Percentiles rank a stretch among this genome's conserved stretches.
These are phyloP conservation scores for Neopipo cinnamomea DNA, from an alignment of 2,113 vertebrate genomes.

Conservation along the genomic window DNA sequence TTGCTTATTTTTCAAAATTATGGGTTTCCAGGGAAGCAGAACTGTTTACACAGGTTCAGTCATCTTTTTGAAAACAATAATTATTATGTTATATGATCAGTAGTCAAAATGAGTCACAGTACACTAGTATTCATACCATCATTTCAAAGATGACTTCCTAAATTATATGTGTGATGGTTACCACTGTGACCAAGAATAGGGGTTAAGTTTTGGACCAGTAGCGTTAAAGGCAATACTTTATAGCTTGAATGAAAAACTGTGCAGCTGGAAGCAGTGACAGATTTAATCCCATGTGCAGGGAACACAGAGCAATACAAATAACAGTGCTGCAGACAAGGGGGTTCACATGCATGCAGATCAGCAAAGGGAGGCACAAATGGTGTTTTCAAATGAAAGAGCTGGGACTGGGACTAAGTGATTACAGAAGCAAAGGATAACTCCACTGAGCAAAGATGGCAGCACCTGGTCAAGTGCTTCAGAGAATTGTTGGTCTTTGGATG, in stretches of 20 bases:
- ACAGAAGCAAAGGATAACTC: neutral
- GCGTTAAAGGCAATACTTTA: neutral
- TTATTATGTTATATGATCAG: neutral
- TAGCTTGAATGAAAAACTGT: neutral
- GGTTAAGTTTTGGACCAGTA: neutral
- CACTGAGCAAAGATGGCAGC: neutral
- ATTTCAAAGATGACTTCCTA: neutral
- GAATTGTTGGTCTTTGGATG: neutral
- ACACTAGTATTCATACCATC: neutral
- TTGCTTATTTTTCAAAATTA: neutral
- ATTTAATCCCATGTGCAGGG: neutral
- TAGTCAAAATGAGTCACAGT: neutral
- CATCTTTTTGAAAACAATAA: neutral
- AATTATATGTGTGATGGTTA: neutral
- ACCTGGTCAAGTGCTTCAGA: rapidly evolving
- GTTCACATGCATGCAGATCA: slow-evolving; percentile 35
- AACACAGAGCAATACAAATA: slow-evolving; percentile 10
- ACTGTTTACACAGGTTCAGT: neutral
- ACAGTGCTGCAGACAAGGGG: neutral
- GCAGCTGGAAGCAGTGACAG: slow-evolving; percentile 9
- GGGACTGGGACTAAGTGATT: neutral
- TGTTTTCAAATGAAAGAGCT: neutral
- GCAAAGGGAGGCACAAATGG: slow-evolving; percentile 1
- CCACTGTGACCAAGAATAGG: neutral
- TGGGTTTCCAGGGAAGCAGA: neutral